Base-by-base conservation (phyloP, 1,140 invertebrate genomes). In the Cotesia vestalis region DNA sequence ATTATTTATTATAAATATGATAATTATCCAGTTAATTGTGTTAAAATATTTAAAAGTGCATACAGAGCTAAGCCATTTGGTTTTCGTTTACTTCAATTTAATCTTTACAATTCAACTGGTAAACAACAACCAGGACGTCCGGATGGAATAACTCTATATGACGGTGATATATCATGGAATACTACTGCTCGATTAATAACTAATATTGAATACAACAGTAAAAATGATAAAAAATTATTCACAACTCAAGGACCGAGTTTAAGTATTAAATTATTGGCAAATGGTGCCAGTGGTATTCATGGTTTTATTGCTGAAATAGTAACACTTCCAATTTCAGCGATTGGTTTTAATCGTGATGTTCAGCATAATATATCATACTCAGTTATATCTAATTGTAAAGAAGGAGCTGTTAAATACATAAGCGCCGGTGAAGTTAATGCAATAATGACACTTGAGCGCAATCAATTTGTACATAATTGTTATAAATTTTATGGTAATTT, bases 271-370 rank as follows among this genome's bases (percentile, higher is more conserved):
- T 84, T 99, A 9, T 96, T 98, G 80, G 96, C 97, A 0, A 98
- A 96, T 73, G 97, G 97, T 51, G 97, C 96, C 0, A 95, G 95
- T 57, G 92, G 91, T 35, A 88, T 91, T n/a, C 94, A 98, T 85
- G 98, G 98, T 67, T 99, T 99, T 82, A 95, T 99, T 76, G 98
- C 98, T 12, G 98, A 99, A 88, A 91, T 99, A 67, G 92, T 99
- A 0, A 98, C 96, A 0, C 85, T 99, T 20, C 98, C 98, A 0
- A 95, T 96, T 77, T 95, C 95, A 51, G 92, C 94, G 12, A 93
- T 96, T 80, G 94, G 94, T 79, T 93, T 95, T 79, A 94, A 95
- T 89, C 93, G 95, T 1, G 95, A 96, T 81, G 92, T 96, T 0
- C 91, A 94, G 74, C 96, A 99, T 80, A 97, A 96, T 77, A 91